A percentile compares a stretch with the other conserved stretches of the same genome.
phyloP scores from a whole-genome alignment of 1,140 invertebrate species.

The Drosophila eugracilis region DNA sequence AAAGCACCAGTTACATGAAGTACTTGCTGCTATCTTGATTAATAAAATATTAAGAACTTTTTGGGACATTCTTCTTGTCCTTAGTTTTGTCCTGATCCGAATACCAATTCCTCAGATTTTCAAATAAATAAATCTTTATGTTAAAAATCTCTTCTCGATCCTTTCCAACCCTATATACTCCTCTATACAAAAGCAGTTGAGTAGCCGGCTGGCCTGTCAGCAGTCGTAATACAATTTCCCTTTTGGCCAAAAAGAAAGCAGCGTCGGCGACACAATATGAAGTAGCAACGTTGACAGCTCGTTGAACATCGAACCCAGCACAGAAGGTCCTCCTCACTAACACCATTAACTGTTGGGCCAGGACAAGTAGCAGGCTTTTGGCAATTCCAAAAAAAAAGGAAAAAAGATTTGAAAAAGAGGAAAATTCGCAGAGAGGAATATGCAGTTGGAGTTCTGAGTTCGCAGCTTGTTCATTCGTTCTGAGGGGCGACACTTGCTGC shows the following conservation, averaged over 20 bases:
- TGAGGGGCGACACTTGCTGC: constrained; percentile 61
- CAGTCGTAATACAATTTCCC: constrained; percentile 24
- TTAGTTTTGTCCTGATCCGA: no score
- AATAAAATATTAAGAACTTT: no score
- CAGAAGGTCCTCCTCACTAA: constrained; percentile 23
- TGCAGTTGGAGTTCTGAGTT: constrained; percentile 25
- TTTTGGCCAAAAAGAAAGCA: constrained; percentile 12
- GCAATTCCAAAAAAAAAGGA: constrained; percentile 6
- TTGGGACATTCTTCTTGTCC: no score
- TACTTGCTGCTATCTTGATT: no score
- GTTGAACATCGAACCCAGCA: constrained; percentile 47
- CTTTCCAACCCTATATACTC: background rate
- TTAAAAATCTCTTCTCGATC: background rate
- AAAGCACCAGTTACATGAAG: no score
- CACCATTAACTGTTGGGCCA: constrained; percentile 12
- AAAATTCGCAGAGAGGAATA: constrained; percentile 15
- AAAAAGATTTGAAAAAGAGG: background rate
- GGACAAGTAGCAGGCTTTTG: constrained; percentile 33
- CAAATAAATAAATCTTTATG: background rate
- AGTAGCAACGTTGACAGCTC: constrained; percentile 61
- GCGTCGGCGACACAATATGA: constrained; percentile 41
- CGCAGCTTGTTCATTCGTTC: constrained; percentile 27
- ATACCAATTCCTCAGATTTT: background rate
- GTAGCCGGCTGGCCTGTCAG: constrained; percentile 12
- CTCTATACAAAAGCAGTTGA: background rate